Conservation (phyloP, 2,797 vertebrate genomes). For the Clamator glandarius region DNA sequence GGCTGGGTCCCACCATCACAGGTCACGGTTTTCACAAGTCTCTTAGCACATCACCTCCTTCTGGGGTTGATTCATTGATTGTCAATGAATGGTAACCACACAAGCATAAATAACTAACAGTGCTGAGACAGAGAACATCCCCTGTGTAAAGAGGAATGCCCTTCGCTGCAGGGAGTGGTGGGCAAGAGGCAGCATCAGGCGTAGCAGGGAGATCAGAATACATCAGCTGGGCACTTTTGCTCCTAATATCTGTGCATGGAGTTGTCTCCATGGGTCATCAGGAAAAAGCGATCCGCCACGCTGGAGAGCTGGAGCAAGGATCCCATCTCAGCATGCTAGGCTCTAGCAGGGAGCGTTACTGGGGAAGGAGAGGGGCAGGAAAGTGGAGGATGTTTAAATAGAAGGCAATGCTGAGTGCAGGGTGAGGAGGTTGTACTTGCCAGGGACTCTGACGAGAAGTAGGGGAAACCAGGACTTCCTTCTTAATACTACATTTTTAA, state of each 20-base stretch:
- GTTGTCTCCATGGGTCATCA: accelerated
- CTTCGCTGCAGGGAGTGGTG: neutral
- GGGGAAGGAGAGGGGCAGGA: neutral
- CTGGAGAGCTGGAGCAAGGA: neutral
- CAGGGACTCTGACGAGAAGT: neutral
- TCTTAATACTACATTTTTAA: neutral
- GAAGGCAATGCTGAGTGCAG: neutral
- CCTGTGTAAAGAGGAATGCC: accelerated
- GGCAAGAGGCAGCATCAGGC: accelerated
- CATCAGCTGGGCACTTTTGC: neutral
- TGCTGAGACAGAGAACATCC: neutral
- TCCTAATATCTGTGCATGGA: accelerated
- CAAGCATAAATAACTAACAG: accelerated
- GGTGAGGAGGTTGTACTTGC: neutral
- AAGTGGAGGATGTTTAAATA: neutral
- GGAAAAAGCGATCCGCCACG: neutral
- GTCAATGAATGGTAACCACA: accelerated
- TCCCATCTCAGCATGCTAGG: accelerated
- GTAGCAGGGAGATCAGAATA: accelerated
- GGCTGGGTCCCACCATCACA: neutral
- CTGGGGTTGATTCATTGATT: neutral
- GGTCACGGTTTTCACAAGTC: neutral
- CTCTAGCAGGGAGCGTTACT: neutral
- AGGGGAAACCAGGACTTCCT: neutral
- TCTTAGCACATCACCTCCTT: accelerated